Base-by-base conservation (phyloP, 2,113 vertebrate species). In the Gymnogyps californianus region DNA sequence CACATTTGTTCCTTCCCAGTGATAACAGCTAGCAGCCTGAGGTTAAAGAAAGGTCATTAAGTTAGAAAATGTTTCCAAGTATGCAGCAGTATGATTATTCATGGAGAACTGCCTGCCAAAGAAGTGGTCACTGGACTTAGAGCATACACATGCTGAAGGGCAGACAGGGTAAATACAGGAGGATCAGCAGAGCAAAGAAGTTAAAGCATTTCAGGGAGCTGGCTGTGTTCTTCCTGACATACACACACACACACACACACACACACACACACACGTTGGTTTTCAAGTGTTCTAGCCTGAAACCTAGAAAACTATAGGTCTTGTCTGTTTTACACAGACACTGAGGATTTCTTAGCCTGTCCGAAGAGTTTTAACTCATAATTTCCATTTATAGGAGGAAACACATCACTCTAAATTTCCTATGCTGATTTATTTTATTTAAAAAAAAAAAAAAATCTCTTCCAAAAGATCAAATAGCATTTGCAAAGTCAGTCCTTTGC, bases 1-100 rank as follows among this genome's bases (percentile, higher is more conserved):
- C 36, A 10, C 47, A 31, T 55, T 93, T 78, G 47, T 67, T 94
- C 86, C 80, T 78, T 54, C 72, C n/a, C 65, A 42, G 65, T 25
- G 90, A 81, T 81, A 91, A 83, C 64, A 49, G 67, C 49, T 65
- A 83, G 44, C 83, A 91, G 51, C 38, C 65, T 16, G 71, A 93
- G 83, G 86, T 92, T 93, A 91, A 67, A 71, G 59, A 76, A 85
- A 84, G 92, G 88, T 90, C 83, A 78, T 16, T 55, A 67, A 84
- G 47, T 66, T 59, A 90, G 94, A 67, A 95, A 87, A 89, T 34
- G 0, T 72, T 94, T 95, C 61, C 62, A 87, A 67, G 59, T 51
- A 52, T 6, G 59, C 88, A 79, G 32, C 38, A 64, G 21, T 34
- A 16, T 19, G n/a, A 80, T 88, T 74, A 79, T 78, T 87, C 47